These are phyloP conservation scores for Cynoglossus semilaevis DNA, from an alignment of 2,113 vertebrate genomes.

Conservation along the genomic window DNA sequence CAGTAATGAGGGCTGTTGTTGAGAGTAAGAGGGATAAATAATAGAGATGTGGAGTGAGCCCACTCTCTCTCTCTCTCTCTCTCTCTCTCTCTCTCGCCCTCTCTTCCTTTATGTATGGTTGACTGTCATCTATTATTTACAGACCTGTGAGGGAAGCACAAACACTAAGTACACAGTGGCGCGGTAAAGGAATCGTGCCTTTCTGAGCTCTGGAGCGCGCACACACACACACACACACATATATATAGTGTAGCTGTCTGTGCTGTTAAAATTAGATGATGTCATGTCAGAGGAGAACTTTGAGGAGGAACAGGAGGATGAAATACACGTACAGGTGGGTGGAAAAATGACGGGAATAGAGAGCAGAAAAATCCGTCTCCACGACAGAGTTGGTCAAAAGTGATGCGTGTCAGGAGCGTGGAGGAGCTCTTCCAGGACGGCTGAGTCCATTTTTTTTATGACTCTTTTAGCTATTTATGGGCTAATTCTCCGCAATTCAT, in stretches of 20 bases:
- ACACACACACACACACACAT: too few relatives aligned
- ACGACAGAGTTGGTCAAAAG: too few relatives aligned
- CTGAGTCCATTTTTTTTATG: too few relatives aligned
- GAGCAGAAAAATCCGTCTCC: too few relatives aligned
- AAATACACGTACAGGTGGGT: slow-evolving; percentile 23
- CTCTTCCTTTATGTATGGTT: slow-evolving; percentile 51
- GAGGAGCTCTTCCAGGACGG: too few relatives aligned
- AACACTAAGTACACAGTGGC: slow-evolving; percentile 39
- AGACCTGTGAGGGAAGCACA: slow-evolving; percentile 50
- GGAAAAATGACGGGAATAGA: too few relatives aligned
- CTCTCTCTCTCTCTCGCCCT: too few relatives aligned
- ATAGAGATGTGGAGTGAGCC: slow-evolving; percentile 51
- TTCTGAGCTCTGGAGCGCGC: slow-evolving; percentile 31
- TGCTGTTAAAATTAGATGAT: slow-evolving; percentile 48
- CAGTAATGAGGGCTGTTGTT: slow-evolving; percentile 51
- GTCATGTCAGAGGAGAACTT: slow-evolving; percentile 5
- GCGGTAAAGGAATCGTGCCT: slow-evolving; percentile 32
- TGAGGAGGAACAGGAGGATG: slow-evolving; percentile 1
- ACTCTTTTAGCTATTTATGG: too few relatives aligned
- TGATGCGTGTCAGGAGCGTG: too few relatives aligned
- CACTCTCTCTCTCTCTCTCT: slow-evolving; percentile 41
- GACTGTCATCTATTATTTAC: slow-evolving; percentile 71
- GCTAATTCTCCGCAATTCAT: too few relatives aligned
- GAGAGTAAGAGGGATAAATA: slow-evolving; percentile 56
- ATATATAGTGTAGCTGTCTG: slow-evolving; percentile 23